These are phyloP conservation scores for Ylistrum balloti DNA, from an alignment of 1,140 invertebrate species.

Conservation along the genomic window DNA sequence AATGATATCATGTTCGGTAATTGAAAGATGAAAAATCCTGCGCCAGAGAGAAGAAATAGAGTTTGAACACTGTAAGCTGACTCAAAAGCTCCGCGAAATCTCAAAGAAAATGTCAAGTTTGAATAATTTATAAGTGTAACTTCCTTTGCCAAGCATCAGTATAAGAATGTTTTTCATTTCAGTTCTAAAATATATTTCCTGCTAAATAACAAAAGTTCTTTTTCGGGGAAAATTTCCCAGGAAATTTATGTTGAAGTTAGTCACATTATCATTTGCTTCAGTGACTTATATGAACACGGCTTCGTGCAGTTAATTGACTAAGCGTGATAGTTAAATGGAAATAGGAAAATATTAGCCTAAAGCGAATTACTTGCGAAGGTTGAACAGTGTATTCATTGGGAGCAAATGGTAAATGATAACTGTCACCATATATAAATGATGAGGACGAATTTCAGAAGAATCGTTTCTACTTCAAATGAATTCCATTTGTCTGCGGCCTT, in stretches of 20 bases:
- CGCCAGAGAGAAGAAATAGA: too few relatives aligned
- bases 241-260: conserved; percentile 11
- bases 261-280: background rate
- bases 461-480: background rate
- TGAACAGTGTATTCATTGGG: background rate
- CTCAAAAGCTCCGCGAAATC: too few relatives aligned
- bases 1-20: too few relatives aligned
- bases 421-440: background rate
- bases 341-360: background rate
- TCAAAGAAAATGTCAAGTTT: too few relatives aligned
- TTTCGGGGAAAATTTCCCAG: too few relatives aligned
- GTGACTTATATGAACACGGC: background rate
- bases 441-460: background rate
- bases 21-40: too few relatives aligned
- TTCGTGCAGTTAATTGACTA: background rate
- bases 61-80: too few relatives aligned
- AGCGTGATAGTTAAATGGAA: background rate
- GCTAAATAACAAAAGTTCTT: background rate
- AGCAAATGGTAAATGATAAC: background rate
- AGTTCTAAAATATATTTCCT: background rate
- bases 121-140: too few relatives aligned
- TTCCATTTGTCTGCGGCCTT: background rate
- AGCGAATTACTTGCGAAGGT: background rate
- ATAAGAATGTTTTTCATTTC: background rate
- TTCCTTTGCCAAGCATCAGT: too few relatives aligned